Evolutionary conservation across 2,888 invertebrate genomes (phyloP).

Genomic region (Drosophila gaucha): DNA sequence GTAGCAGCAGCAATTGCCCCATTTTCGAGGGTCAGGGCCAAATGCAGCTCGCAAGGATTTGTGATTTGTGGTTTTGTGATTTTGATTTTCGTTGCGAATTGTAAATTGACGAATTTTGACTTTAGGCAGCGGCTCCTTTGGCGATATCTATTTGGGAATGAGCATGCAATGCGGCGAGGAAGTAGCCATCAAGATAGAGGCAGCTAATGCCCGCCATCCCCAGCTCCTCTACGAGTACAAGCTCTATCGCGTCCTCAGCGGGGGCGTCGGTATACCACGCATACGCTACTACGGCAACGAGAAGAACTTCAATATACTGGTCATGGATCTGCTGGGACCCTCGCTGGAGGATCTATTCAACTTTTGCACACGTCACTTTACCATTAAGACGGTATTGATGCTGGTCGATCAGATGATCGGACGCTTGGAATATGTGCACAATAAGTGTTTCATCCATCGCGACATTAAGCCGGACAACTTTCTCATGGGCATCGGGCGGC

Average conservation of each 20-base stretch:
- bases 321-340: constrained; percentile 99
- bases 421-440: constrained; percentile 98
- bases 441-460: constrained; percentile 99
- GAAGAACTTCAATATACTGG: constrained; percentile 98
- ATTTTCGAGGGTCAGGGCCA: constrained; percentile 11
- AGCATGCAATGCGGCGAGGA: constrained; percentile 97
- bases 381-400: constrained; percentile 99
- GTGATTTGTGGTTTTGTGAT: neutral
- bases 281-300: constrained; percentile 98
- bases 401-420: constrained; percentile 97
- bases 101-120: neutral
- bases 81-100: neutral
- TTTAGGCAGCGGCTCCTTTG: constrained; percentile 95
- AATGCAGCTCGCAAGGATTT: neutral
- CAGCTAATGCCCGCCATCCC: constrained; percentile 97
- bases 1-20: constrained; percentile 1
- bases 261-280: constrained; percentile 98
- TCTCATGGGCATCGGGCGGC: constrained; percentile 99
- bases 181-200: constrained; percentile 99
- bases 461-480: constrained; percentile 99
- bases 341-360: constrained; percentile 99
- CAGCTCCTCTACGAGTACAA: constrained; percentile 99
- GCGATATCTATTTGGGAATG: constrained; percentile 98
- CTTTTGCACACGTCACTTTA: constrained; percentile 99
- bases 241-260: constrained; percentile 99